A percentile compares a stretch with the other conserved stretches of the same genome.
These are phyloP conservation scores for Pterois miles DNA, from an alignment of 2,797 vertebrate species.

Conservation along the genomic window DNA sequence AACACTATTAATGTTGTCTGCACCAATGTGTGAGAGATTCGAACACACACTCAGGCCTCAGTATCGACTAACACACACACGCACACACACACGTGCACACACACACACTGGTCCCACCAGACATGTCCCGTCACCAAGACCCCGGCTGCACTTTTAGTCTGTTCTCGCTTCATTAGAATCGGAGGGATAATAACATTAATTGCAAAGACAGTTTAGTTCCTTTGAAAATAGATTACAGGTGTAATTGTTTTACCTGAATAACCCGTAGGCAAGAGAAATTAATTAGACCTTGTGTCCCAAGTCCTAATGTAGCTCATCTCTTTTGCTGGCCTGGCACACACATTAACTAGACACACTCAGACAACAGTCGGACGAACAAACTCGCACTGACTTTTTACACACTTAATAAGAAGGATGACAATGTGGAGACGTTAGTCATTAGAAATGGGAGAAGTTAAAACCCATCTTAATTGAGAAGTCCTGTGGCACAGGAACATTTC, in stretches of 20 bases:
- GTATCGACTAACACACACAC: conserved; percentile 27
- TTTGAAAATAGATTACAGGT: conserved; percentile 84
- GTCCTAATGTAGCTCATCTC: conserved; percentile 72
- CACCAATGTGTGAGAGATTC: conserved; percentile 56
- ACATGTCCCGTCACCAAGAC: conserved; percentile 63
- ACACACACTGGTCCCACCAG: conserved; percentile 55
- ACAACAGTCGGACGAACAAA: conserved; percentile 2
- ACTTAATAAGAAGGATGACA: conserved; percentile 3
- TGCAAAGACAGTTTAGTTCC: conserved; percentile 82
- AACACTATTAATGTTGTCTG: conserved; percentile 83
- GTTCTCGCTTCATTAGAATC: conserved; percentile 74
- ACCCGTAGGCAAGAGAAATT: conserved; percentile 78
- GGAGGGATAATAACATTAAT: conserved; percentile 81
- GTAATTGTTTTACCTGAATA: conserved; percentile 85
- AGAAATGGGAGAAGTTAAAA: conserved; percentile 29
- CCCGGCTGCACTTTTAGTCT: conserved; percentile 50
- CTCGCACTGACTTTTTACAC: background rate
- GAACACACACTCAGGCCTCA: conserved; percentile 13
- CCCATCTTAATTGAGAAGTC: conserved; percentile 20
- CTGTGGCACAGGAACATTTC: background rate
- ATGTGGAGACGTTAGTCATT: conserved; percentile 27
- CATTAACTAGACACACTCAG: background rate
- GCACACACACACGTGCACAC: background rate
- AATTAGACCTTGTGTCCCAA: conserved; percentile 80
- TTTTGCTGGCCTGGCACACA: conserved; percentile 28